Conservation (phyloP, 2,888 invertebrate species). For the Apamea monoglypha region DNA sequence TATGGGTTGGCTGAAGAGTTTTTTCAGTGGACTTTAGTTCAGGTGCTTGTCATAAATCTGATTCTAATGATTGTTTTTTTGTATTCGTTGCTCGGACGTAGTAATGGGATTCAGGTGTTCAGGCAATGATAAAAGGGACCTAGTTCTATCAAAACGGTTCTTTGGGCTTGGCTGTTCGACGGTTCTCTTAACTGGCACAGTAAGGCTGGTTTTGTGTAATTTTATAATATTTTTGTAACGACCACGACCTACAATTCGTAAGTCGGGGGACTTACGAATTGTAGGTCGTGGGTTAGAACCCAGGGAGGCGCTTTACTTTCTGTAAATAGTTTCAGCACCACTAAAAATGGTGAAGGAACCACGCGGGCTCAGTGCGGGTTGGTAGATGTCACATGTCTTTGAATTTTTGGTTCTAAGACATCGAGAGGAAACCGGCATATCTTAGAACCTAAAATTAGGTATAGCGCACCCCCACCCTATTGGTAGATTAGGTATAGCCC, state of each 20-base stretch:
- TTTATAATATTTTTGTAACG: neutral
- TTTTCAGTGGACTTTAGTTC: neutral
- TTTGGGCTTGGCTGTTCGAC: neutral
- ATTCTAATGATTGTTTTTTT: neutral
- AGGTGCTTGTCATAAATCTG: neutral
- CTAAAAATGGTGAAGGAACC: too few relatives aligned
- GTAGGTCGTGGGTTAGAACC: too few relatives aligned
- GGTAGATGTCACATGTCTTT: too few relatives aligned
- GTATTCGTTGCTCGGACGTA: neutral
- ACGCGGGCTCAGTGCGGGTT: too few relatives aligned
- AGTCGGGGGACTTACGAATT: too few relatives aligned
- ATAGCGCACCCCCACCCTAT: too few relatives aligned
- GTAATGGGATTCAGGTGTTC: neutral
- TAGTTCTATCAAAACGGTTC: neutral
- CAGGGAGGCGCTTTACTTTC: too few relatives aligned
- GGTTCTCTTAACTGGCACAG: neutral
- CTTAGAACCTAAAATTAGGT: too few relatives aligned
- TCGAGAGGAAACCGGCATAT: too few relatives aligned
- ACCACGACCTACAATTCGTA: too few relatives aligned
- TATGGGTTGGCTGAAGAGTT: neutral
- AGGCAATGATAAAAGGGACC: neutral
- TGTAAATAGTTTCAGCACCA: too few relatives aligned
- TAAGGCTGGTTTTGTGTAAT: neutral
- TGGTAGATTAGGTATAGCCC: neutral
- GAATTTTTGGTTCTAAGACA: too few relatives aligned